phyloP scores from a whole-genome alignment of 2,113 vertebrate genomes.

The Circaetus gallicus region DNA sequence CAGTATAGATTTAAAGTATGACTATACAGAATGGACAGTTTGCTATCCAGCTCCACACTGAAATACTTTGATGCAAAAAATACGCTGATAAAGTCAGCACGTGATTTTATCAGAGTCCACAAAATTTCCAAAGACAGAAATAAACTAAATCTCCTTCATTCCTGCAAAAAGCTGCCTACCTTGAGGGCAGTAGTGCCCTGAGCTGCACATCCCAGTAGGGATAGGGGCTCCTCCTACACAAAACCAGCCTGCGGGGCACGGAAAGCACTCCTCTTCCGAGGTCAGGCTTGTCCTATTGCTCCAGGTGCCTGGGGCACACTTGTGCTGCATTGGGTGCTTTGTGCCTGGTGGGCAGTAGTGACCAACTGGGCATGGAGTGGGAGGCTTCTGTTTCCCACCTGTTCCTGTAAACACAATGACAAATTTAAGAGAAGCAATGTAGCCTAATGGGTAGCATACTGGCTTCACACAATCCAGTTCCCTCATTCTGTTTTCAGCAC shows the following conservation, averaged over 20 bases:
- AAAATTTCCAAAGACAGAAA: neutral
- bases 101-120: neutral
- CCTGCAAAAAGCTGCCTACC: constrained; percentile 17
- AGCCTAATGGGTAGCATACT: neutral
- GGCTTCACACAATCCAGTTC: accelerated
- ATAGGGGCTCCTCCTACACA: constrained; percentile 74
- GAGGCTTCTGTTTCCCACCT: constrained; percentile 82
- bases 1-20: neutral
- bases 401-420: constrained; percentile 56
- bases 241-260: constrained; percentile 82
- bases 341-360: constrained; percentile 87
- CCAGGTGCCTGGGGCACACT: constrained; percentile 86
- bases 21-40: neutral
- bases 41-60: neutral
- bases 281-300: constrained; percentile 76
- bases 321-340: constrained; percentile 80
- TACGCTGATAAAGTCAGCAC: accelerated
- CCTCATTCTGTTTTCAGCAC: neutral
- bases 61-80: neutral
- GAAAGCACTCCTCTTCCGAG: constrained; percentile 67
- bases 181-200: constrained; percentile 85
- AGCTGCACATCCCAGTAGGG: constrained; percentile 80
- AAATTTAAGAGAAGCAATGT: accelerated
- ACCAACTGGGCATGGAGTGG: constrained; percentile 78
- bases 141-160: accelerated